These are phyloP conservation scores for Lytechinus pictus DNA, from an alignment of 35 echinoderm and acorn worm genomes.

Conservation along the genomic window DNA sequence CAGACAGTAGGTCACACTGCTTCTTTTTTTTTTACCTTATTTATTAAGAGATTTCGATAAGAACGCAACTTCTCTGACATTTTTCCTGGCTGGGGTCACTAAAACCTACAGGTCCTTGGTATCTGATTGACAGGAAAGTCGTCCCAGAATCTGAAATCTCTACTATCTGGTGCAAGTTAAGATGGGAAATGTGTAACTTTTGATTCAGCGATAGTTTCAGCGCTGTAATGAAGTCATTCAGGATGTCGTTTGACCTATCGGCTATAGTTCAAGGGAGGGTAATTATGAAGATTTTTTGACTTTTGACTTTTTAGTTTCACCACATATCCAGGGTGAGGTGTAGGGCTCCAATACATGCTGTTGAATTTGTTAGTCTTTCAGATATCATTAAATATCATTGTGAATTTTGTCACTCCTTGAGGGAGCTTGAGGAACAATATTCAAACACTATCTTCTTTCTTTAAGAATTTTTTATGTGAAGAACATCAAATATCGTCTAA, in stretches of 20 bases:
- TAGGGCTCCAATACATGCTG: background rate
- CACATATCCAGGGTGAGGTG: background rate
- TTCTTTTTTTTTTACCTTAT: background rate
- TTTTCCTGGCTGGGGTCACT: background rate
- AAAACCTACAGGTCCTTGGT: conserved; percentile 9
- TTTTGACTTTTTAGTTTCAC: background rate
- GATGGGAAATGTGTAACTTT: background rate
- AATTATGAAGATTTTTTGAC: background rate
- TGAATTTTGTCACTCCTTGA: too few species aligned
- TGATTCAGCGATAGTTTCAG: background rate
- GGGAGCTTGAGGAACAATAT: too few species aligned
- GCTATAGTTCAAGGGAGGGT: background rate
- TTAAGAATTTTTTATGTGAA: too few species aligned
- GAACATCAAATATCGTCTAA: too few species aligned
- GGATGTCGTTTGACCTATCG: background rate
- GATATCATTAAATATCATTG: too few species aligned
- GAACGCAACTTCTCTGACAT: background rate
- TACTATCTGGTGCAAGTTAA: background rate
- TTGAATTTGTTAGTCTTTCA: background rate
- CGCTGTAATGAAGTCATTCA: background rate
- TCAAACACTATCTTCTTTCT: too few species aligned
- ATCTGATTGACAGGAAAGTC: background rate
- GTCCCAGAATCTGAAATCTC: background rate
- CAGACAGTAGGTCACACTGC: background rate
- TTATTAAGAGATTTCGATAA: background rate